These are phyloP conservation scores for Tipula vernalis DNA, from an alignment of 2,888 invertebrate species.

Conservation along the genomic window DNA sequence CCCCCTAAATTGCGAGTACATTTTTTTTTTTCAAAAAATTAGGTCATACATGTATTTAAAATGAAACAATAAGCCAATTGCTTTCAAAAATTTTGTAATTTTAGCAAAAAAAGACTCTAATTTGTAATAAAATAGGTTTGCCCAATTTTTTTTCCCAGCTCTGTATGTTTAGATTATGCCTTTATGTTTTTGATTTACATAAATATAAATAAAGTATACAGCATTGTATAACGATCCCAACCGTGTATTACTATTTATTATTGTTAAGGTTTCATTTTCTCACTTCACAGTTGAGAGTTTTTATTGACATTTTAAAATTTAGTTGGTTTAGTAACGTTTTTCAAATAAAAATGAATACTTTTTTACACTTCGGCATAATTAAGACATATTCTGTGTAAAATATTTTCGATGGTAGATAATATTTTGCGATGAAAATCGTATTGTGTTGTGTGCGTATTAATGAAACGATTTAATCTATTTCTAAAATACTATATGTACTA, in stretches of 20 bases:
- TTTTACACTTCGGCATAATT: not conserved
- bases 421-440: not conserved
- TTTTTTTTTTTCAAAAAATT: too few relatives aligned
- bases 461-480: not conserved
- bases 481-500: not conserved
- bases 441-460: not conserved
- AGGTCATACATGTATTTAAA: too few relatives aligned
- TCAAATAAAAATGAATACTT: not conserved
- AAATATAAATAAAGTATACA: too few relatives aligned
- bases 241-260: not conserved
- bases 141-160: too few relatives aligned
- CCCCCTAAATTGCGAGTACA: too few relatives aligned
- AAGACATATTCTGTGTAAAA: not conserved
- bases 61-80: too few relatives aligned
- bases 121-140: too few relatives aligned
- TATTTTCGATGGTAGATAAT: not conserved
- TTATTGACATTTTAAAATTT: not conserved
- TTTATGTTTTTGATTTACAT: not conserved
- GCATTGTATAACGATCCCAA: not conserved
- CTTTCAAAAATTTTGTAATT: too few relatives aligned
- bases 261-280: not conserved
- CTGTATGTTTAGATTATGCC: not conserved
- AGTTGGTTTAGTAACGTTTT: not conserved
- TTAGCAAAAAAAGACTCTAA: too few relatives aligned
- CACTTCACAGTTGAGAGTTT: not conserved